These are phyloP conservation scores for Ennomos erosarius DNA, from an alignment of 2,888 invertebrate species.

Conservation along the genomic window DNA sequence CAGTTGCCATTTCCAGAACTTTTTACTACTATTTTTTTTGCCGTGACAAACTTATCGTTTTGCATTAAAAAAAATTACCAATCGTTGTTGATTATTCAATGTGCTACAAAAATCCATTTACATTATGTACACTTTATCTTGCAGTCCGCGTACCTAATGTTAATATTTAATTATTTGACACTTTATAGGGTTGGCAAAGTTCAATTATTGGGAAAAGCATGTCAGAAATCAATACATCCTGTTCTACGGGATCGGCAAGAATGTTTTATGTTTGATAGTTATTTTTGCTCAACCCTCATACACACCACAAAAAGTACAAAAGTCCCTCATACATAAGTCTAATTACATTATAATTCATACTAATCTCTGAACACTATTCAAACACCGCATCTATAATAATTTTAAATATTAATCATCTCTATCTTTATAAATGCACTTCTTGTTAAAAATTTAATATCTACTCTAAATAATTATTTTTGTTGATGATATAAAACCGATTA, in stretches of 20 bases:
- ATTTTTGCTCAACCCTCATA: constrained; percentile 67
- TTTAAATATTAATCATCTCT: constrained; percentile 72
- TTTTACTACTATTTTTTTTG: constrained; percentile 34
- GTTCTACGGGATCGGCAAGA: constrained; percentile 43
- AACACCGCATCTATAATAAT: constrained; percentile 66
- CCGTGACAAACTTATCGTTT: constrained; percentile 27
- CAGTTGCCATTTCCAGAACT: constrained; percentile 35
- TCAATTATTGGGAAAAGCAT: constrained; percentile 14
- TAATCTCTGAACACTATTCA: constrained; percentile 76
- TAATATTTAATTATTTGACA: constrained; percentile 61
- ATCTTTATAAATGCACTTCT: constrained; percentile 84
- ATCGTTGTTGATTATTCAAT: constrained; percentile 15
- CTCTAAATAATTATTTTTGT: constrained; percentile 54
- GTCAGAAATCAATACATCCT: constrained; percentile 20
- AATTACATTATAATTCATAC: constrained; percentile 54
- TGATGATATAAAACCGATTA: constrained; percentile 17
- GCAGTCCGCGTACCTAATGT: constrained; percentile 50
- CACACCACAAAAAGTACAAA: constrained; percentile 82
- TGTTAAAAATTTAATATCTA: constrained; percentile 70
- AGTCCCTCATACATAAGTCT: constrained; percentile 67
- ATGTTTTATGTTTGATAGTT: constrained; percentile 22
- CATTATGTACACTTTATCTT: constrained; percentile 34
- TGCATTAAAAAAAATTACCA: constrained; percentile 11
- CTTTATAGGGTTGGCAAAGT: constrained; percentile 63
- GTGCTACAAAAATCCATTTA: constrained; percentile 33